A percentile compares a stretch with the other conserved stretches of the same genome.
Evolutionary conservation across 1,140 invertebrate genomes (phyloP).

Genomic region (Pomacea maculata): DNA sequence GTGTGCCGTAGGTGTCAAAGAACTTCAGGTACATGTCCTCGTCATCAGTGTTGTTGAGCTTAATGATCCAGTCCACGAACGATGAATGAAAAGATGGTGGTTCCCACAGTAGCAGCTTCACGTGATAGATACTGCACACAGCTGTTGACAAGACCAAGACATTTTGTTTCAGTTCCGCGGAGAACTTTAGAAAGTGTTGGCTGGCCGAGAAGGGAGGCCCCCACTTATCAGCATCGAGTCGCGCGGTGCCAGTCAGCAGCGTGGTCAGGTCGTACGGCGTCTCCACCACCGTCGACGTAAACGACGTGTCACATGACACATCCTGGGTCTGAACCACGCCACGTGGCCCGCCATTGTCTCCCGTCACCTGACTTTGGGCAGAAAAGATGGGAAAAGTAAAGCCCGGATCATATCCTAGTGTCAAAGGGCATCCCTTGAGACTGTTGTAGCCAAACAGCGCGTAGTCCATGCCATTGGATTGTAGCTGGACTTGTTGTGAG

Average conservation of each 20-base stretch:
- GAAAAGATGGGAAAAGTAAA: constrained; percentile 33
- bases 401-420: constrained; percentile 30
- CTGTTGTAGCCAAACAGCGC: constrained; percentile 31
- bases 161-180: too few species aligned
- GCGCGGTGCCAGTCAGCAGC: background rate
- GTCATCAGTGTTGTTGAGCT: background rate
- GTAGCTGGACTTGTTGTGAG: too few species aligned
- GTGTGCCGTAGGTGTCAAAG: background rate
- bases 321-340: too few species aligned
- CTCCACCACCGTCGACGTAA: background rate
- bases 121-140: too few species aligned
- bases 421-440: constrained; percentile 23
- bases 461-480: constrained; percentile 5
- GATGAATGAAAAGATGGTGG: background rate
- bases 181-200: too few species aligned
- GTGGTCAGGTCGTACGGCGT: background rate
- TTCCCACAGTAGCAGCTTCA: background rate
- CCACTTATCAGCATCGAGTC: background rate
- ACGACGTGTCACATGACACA: background rate
- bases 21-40: background rate
- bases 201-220: background rate
- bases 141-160: too few species aligned
- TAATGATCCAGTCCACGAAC: background rate
- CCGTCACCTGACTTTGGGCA: background rate
- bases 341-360: too few species aligned